Base-by-base conservation (phyloP, 2,797 vertebrate species). In the Rhodeus uyekii region DNA sequence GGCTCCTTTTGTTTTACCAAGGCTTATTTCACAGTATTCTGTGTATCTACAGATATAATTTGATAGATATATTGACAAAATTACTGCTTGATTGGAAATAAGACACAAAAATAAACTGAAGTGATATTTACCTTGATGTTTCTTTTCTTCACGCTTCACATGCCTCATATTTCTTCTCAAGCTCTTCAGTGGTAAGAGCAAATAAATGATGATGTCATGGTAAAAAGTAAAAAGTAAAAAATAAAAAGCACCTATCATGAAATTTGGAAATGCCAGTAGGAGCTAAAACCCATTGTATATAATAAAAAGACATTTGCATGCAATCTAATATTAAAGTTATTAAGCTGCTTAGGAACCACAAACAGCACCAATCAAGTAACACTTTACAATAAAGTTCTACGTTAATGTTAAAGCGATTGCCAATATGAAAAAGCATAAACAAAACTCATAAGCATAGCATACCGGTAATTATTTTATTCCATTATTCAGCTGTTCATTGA, bases 121-220 rank as follows among this genome's bases (percentile, higher is more conserved):
- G 32, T 38, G 48, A 73, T 55, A 55, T 53, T 73, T 8, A 36
- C 71, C 48, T 73, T 55, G 48, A 73, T 73, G 71, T 73, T 73
- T 38, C 32, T 38, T 55, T 73, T 38, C 71, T 55, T 73, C 32
- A 73, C 48, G 48, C 71, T 36, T 55, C 32, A 38, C 34, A 73
- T 53, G 14, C 22, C 48, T 38, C 71, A 55, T 36, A 55, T 73
- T 38, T 73, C 32, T 36, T 36, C 46, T 73, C 32, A 14, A 36
- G 32, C 48, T 55, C 71, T 73, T 38, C 32, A 1, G 32, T 73
- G 71, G n/a, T n/a, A n/a, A n/a, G n/a, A n/a, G n/a, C n/a, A n/a
- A n/a, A n/a, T n/a, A n/a, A n/a, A 73, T 24, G 46, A 46, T 3
- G 29, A 46, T 36, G 46, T 36, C 19, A 36, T 36, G 46, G 69